Evolutionary conservation across 1,140 invertebrate species (phyloP), one percentile per base, ranked within the genome.

Genomic region (Choristoneura fumiferana): DNA sequence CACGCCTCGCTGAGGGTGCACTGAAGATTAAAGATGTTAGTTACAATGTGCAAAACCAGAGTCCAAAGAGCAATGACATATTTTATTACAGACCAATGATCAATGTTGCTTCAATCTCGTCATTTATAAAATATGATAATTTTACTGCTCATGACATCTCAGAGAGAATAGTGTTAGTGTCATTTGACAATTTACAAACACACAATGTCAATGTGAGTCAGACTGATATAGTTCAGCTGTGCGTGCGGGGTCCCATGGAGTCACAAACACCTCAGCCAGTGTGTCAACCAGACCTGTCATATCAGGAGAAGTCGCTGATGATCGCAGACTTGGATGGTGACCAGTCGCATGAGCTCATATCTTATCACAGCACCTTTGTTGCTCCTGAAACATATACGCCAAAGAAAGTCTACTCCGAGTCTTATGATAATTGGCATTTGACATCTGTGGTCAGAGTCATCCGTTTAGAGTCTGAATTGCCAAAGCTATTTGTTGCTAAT

Each of bases 201-300:
- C 92, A 93, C 65, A 92, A 93, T 65, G 93, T 95, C 39, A 95
- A 96, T 76, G 92, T 93, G 1, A 95, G 93, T 76, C 92, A 94
- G 72, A 94, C 91, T 36, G 92, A 95, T 64, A 91, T 96, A 15
- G 85, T 92, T 1, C 94, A 95, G 69, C 90, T 95, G 40, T 96
- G 95, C 84, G 84, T 83, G 0, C 77, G 81, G 13, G 90, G 90
- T 17, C 65, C 72, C 2, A 67, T 80, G 1, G 74, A 85, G 22
- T 57, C 65, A 1, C 63, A 71, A 13, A 75, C 84, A 49, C 81
- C 87, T n/a, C 82, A 92, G 54, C 70, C 90, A 6, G 71, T 89
- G 8, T 96, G 95, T 78, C 95, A 95, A 67, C 95, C 95, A 0
- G 92, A 94, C 87, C 78, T 95, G 8, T 90, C 91, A 52, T 92